phyloP scores from a whole-genome alignment of 2,888 invertebrate species.

The Zygogramma bicolorata region DNA sequence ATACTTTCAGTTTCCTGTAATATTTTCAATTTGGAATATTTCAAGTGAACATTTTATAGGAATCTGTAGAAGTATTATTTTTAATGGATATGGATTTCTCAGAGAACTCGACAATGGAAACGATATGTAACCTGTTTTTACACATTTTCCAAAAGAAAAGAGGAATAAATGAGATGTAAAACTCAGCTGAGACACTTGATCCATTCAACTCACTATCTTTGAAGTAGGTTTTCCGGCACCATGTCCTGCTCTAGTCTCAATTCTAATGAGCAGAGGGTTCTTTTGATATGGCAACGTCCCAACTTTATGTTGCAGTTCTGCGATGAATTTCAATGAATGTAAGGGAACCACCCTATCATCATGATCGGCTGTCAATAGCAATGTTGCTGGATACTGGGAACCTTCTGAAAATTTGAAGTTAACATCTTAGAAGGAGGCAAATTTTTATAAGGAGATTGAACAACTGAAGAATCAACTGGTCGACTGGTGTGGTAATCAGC shows the following conservation, averaged over 20 bases:
- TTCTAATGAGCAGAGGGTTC: constrained; percentile 88
- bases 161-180: too few species aligned
- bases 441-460: too few species aligned
- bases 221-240: constrained; percentile 96
- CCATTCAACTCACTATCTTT: constrained; percentile 78
- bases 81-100: too few species aligned
- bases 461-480: too few species aligned
- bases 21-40: too few species aligned
- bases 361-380: constrained; percentile 97
- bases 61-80: too few species aligned
- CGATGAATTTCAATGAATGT: constrained; percentile 95
- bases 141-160: too few species aligned
- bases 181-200: constrained; percentile 13
- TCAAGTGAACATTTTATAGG: too few species aligned
- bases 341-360: constrained; percentile 98
- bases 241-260: constrained; percentile 97
- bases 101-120: too few species aligned
- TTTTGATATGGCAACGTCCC: constrained; percentile 75
- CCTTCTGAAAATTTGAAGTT: constrained; percentile 54
- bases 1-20: too few species aligned
- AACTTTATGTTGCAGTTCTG: constrained; percentile 85
- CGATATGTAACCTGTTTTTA: too few species aligned
- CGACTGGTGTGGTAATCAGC: too few species aligned
- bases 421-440: not conserved
- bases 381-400: constrained; percentile 88